Base-by-base conservation (phyloP, 2,113 vertebrate species). In the Acrocephalus arundinaceus region DNA sequence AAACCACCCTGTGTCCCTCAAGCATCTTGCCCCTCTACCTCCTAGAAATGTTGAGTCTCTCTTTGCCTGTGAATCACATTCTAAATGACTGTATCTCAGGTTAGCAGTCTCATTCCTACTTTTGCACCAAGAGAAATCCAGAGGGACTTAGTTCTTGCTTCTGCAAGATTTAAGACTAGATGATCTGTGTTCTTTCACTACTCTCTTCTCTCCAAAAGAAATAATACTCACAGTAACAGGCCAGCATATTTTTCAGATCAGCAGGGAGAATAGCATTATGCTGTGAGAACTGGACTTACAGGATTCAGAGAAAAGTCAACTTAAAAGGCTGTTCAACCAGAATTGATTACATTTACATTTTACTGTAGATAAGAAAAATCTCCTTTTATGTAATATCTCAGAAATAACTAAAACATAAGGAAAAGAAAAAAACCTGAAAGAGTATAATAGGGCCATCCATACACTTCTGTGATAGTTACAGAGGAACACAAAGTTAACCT, bases 301-400 rank as follows among this genome's bases (percentile, higher is more conserved):
- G 21, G 70, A 63, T 72, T 85, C 81, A 89, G 65, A 91, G 66
- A 39, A 85, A 87, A 94, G 66, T 23, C 27, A 76, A 7, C 37
- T 93, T 82, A 89, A 74, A 91, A 85, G 57, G 28, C 45, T 49
- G 19, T 87, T 97, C 62, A 82, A 73, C 91, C 78, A 85, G 71
- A 94, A 91, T 49, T 89, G 52, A 93, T 91, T 93, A 82, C 57
- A 82, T 89, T 89, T 91, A 75, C 77, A 78, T 87, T 87, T 93
- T 87, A 82, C 30, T 68, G 41, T 28, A 87, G 66, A 59, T 37
- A 63, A 71, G 54, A 87, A 90, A 86, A 90, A 35, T 10, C 16
- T 80, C 31, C 33, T 81, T 91, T 74, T 57, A 75, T 57, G 31
- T 68, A 93, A 72, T 57, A 27, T 59, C 49, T 78, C 21, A 39